Evolutionary conservation across 2,888 invertebrate species (phyloP).

Genomic region (Microctonus aethiopoides): DNA sequence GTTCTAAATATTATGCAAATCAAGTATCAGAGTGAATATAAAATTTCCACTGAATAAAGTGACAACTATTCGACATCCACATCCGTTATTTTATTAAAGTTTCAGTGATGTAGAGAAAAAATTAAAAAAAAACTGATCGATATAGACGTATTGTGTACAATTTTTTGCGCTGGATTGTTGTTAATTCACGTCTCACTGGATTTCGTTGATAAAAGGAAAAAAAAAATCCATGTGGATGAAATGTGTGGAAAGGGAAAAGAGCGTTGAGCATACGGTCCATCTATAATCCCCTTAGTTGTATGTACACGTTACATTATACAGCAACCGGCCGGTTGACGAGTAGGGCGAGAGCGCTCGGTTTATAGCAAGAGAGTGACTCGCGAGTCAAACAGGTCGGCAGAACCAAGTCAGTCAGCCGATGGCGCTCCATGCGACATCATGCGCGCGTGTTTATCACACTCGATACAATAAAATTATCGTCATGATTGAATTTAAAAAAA

Average conservation of each 20-base stretch:
- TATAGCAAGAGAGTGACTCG: conserved; percentile 6
- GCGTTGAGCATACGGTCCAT: background rate
- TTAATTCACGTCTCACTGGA: background rate
- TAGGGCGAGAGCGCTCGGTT: conserved; percentile 30
- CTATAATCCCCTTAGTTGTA: conserved; percentile 26
- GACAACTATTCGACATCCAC: background rate
- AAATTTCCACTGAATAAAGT: background rate
- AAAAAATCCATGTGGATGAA: background rate
- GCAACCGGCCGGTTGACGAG: conserved; percentile 26
- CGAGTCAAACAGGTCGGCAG: conserved; percentile 28
- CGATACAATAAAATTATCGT: background rate
- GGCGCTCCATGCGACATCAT: conserved; percentile 52
- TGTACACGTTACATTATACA: background rate
- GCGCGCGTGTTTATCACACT: conserved; percentile 6
- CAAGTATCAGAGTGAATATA: background rate
- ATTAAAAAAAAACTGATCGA: background rate
- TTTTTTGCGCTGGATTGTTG: background rate
- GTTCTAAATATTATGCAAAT: background rate
- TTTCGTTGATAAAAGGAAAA: background rate
- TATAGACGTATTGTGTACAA: background rate
- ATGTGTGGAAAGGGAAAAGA: background rate
- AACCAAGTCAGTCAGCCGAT: conserved; percentile 55
- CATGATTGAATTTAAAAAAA: no score
- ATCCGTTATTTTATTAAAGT: background rate
- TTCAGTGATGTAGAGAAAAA: background rate